Percentiles rank a stretch among this genome's conserved stretches.
phyloP scores from a whole-genome alignment of 2,888 invertebrate species.

The Drosophila setosimentum region DNA sequence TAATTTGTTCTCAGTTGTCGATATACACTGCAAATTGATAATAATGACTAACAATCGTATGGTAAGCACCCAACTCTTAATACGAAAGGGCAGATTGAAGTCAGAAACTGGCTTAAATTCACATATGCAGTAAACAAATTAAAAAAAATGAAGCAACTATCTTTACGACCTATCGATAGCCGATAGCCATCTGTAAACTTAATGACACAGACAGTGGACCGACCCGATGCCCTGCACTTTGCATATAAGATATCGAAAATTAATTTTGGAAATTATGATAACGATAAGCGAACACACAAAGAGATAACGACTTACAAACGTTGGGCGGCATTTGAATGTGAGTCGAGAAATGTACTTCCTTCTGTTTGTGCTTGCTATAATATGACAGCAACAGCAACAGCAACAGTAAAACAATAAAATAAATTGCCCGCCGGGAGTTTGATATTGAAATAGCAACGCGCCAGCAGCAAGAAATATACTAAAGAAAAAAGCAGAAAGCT shows the following conservation, averaged over 20 bases:
- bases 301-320: slow-evolving; percentile 11
- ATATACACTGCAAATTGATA: neutral
- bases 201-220: neutral
- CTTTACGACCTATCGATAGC: neutral
- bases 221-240: neutral
- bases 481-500: slow-evolving; percentile 26
- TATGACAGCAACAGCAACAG: neutral
- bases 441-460: slow-evolving; percentile 32
- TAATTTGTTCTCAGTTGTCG: neutral
- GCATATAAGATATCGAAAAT: neutral
- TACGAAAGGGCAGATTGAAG: neutral
- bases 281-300: neutral
- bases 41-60: neutral
- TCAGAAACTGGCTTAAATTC: neutral
- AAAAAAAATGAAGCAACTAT: neutral
- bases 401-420: slow-evolving; percentile 19
- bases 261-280: slow-evolving; percentile 5
- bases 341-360: neutral
- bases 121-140: neutral
- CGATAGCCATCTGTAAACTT: neutral
- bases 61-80: neutral
- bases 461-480: slow-evolving; percentile 26
- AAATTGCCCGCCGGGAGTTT: slow-evolving; percentile 25
- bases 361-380: slow-evolving; percentile 7
- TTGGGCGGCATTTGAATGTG: slow-evolving; percentile 6